phyloP scores from a whole-genome alignment of 2,888 invertebrate genomes.

The Biston stratarius region DNA sequence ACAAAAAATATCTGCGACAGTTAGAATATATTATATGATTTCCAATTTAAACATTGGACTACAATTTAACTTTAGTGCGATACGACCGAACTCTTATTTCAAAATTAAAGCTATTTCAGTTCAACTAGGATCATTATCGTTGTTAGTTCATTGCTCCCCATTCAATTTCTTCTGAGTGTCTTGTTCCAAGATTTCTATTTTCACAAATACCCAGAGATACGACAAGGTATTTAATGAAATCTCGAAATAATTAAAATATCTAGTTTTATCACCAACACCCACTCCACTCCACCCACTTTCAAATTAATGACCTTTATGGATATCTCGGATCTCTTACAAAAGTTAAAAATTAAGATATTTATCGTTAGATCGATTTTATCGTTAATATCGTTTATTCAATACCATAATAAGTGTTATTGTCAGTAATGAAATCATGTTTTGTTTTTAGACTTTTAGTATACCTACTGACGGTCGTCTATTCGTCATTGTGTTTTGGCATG shows the following conservation, averaged over 20 bases:
- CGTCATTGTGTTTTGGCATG: too few relatives aligned
- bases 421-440: too few relatives aligned
- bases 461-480: too few relatives aligned
- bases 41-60: constrained; percentile 2
- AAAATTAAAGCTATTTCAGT: constrained; percentile 25
- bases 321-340: constrained; percentile 3
- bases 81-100: constrained; percentile 17
- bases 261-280: constrained; percentile 35
- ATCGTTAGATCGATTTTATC: not conserved
- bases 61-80: not conserved
- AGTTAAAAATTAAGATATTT: not conserved
- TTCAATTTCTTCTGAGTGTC: constrained; percentile 22
- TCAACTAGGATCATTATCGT: constrained; percentile 31
- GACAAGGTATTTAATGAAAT: constrained; percentile 15
- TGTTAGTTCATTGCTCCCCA: constrained; percentile 40
- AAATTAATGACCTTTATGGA: constrained; percentile 13
- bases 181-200: constrained; percentile 11
- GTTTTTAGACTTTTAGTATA: too few relatives aligned
- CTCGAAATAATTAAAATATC: constrained; percentile 27
- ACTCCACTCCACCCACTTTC: constrained; percentile 37
- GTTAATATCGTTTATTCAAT: not conserved
- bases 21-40: not conserved
- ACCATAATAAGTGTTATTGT: not conserved
- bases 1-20: too few relatives aligned
- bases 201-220: constrained; percentile 6